A percentile compares a stretch with the other conserved stretches of the same genome.
phyloP scores from a whole-genome alignment of 2,888 invertebrate genomes.

The Odontocolon sp. region DNA sequence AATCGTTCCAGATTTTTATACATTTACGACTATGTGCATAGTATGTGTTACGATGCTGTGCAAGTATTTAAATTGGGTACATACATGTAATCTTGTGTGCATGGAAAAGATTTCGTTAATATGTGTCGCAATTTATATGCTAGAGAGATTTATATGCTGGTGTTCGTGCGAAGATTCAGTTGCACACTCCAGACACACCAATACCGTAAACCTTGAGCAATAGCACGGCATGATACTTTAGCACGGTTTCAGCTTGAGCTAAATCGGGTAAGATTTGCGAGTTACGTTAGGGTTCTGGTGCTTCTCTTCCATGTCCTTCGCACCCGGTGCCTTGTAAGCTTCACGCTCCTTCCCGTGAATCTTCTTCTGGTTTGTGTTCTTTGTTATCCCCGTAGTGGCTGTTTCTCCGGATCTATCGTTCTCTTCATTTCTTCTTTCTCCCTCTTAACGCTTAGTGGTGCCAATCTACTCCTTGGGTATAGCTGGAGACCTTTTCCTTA shows the following conservation, averaged over 20 bases:
- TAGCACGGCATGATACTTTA: conserved; percentile 29
- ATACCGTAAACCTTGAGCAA: conserved; percentile 26
- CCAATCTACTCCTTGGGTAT: conserved; percentile 48
- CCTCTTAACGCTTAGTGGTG: conserved; percentile 40
- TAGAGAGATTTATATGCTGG: neutral
- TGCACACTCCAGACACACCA: conserved; percentile 16
- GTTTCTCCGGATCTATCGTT: neutral
- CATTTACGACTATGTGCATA: conserved; percentile 47
- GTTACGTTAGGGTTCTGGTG: conserved; percentile 29
- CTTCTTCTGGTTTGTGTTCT: conserved; percentile 39
- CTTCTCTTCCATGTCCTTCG: conserved; percentile 75
- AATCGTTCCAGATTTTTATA: conserved; percentile 70
- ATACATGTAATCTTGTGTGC: no score
- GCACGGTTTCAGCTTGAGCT: conserved; percentile 32
- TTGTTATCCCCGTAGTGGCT: conserved; percentile 6
- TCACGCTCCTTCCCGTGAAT: conserved; percentile 40
- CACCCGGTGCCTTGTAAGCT: conserved; percentile 34
- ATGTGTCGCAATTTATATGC: no score
- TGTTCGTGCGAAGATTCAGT: conserved; percentile 14
- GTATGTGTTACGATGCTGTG: neutral
- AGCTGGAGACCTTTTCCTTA: conserved; percentile 35
- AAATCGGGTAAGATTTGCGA: conserved; percentile 48
- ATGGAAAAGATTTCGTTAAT: neutral
- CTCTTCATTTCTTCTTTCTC: neutral
- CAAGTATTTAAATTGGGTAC: no score